phyloP scores from a whole-genome alignment of 2,797 vertebrate genomes.

The Octomys mimax region DNA sequence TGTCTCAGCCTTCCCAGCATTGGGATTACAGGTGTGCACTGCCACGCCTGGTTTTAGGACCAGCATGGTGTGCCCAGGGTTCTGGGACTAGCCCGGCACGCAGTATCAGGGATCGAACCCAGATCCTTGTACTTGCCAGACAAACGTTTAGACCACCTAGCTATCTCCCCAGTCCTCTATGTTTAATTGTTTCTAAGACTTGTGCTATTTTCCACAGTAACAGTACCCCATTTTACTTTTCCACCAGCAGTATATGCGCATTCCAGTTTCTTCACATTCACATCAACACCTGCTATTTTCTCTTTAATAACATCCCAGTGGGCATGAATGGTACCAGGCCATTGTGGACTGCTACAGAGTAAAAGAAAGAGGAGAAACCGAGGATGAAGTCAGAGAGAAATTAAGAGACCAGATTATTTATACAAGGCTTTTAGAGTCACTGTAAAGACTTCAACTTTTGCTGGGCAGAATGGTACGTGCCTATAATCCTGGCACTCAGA shows the following conservation, averaged over 20 bases:
- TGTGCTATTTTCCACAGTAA: neutral
- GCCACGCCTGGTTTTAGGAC: too few relatives aligned
- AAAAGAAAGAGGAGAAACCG: neutral
- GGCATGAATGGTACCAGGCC: neutral
- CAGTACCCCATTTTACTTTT: neutral
- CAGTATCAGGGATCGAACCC: too few relatives aligned
- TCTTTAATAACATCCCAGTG: constrained; percentile 4
- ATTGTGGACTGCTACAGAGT: neutral
- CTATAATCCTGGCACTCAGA: neutral
- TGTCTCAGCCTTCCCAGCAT: too few relatives aligned
- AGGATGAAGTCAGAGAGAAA: constrained; percentile 22
- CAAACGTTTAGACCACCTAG: too few relatives aligned
- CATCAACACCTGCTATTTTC: neutral
- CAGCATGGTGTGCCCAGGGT: too few relatives aligned
- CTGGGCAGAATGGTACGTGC: neutral
- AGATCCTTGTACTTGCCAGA: too few relatives aligned
- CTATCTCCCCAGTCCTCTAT: neutral
- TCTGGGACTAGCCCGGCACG: too few relatives aligned
- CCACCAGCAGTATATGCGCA: neutral
- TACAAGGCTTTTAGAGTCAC: neutral
- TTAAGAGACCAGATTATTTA: neutral
- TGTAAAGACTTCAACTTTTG: neutral
- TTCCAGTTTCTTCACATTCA: neutral
- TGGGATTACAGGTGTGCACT: too few relatives aligned
- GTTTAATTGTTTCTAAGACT: constrained; percentile 26